A percentile compares a stretch with the other conserved stretches of the same genome.
These are phyloP conservation scores for Anabas testudineus DNA, from an alignment of 2,797 vertebrate genomes.

Conservation along the genomic window DNA sequence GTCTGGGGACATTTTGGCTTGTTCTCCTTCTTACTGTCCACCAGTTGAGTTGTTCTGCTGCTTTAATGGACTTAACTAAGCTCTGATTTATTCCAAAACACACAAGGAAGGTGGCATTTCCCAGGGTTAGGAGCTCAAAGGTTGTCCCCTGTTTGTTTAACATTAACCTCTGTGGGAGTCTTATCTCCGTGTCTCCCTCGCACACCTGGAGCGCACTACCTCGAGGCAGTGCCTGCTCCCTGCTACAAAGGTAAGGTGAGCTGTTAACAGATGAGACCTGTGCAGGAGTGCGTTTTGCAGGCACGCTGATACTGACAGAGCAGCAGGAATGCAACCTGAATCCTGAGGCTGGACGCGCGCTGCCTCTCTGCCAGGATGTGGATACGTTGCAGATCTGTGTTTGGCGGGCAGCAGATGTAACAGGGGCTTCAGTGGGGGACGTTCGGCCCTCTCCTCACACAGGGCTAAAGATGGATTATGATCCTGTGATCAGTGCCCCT, in stretches of 20 bases:
- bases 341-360: constrained; percentile 30
- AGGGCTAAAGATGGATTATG: constrained; percentile 12
- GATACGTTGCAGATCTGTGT: constrained; percentile 13
- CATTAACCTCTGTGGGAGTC: constrained; percentile 28
- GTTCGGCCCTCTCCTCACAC: constrained; percentile 16
- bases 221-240: constrained; percentile 35
- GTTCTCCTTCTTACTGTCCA: not conserved
- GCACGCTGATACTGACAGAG: constrained; percentile 14
- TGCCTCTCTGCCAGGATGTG: constrained; percentile 22
- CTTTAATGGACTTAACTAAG: constrained; percentile 32
- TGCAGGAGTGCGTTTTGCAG: constrained; percentile 8
- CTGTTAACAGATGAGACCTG: constrained; percentile 55
- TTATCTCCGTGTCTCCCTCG: not conserved
- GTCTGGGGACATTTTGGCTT: not conserved
- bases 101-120: not conserved
- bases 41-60: constrained; percentile 1
- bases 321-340: constrained; percentile 59
- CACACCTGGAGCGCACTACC: constrained; percentile 60
- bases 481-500: constrained; percentile 1
- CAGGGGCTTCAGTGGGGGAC: not conserved
- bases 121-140: not conserved
- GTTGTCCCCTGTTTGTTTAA: constrained; percentile 7
- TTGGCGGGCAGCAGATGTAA: constrained; percentile 24
- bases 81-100: constrained; percentile 19
- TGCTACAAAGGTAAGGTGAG: constrained; percentile 25